Base-by-base conservation (phyloP, 2,797 vertebrate genomes). In the Acanthurus tractus region DNA sequence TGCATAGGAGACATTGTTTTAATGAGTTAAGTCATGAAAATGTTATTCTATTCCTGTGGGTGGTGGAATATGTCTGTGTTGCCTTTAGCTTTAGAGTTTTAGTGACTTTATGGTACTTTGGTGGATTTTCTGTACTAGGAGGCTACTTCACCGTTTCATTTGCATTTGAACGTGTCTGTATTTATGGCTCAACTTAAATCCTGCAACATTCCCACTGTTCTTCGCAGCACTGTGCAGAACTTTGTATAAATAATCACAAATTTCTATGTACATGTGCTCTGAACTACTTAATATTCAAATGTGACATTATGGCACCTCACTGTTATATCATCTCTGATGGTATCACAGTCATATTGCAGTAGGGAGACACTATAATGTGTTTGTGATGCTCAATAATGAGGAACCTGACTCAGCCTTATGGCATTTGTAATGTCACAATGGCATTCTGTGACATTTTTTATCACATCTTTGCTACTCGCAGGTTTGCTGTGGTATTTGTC, bases 361-460 rank as follows among this genome's bases (percentile, higher is more conserved):
- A 20, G 54, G 55, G 68, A 70, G 25, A 29, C 40, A 52, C 18
- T 56, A 18, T 70, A 48, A 78, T 76, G 55, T 78, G 48, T 76
- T 66, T 83, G 52, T 83, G 66, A 85, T 73, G 25, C 53, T 49
- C 45, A 12, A 5, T 87, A 84, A 85, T 80, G 73, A 86, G 58
- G 65, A 68, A 84, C 78, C 84, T 38, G 67, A 49, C 66, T 13
- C 45, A 67, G 49, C 65, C 70, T 63, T 12, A 13, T 62, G 79
- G 78, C 65, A 70, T 84, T 88, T 83, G 64, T 83, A 86, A 82
- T 76, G 82, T 78, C 82, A 81, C 72, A 73, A 59, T 82, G 84
- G 79, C 78, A 82, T 81, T 77, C 65, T 46, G 74, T 83, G 85
- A 83, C 85, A 89, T 29, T 88, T 86, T 86, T 69, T 78, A 80